These are phyloP conservation scores for Portunus trituberculatus DNA, from an alignment of 1,140 invertebrate species.

Conservation along the genomic window DNA sequence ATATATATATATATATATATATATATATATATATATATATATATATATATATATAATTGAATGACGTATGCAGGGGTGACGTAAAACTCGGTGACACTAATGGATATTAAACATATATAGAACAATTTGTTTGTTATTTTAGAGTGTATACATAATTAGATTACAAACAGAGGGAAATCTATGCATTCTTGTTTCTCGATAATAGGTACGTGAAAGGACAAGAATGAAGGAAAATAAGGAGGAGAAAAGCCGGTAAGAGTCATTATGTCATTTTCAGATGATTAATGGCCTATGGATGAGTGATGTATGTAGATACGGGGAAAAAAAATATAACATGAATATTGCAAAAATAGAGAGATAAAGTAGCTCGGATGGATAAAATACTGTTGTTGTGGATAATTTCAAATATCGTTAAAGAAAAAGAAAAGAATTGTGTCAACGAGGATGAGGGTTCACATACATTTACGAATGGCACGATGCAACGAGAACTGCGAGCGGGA, in stretches of 20 bases:
- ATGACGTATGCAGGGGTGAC: too few species aligned
- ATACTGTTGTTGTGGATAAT: neutral
- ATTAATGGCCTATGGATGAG: neutral
- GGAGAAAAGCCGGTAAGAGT: neutral
- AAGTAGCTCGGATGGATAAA: neutral
- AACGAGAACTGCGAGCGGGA: too few species aligned
- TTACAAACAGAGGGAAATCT: neutral
- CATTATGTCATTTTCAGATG: neutral
- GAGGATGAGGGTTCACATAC: too few species aligned
- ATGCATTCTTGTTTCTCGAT: neutral
- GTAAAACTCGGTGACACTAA: too few species aligned
- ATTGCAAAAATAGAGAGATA: neutral
- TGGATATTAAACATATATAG: too few species aligned
- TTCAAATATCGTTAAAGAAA: too few species aligned
- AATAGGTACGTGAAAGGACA: neutral
- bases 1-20: too few species aligned
- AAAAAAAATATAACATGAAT: neutral
- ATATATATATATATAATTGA: too few species aligned
- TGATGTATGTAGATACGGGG: neutral
- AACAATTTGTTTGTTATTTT: too few species aligned
- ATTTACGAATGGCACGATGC: too few species aligned
- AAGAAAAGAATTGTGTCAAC: too few species aligned
- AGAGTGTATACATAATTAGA: neutral
- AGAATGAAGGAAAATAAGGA: neutral
- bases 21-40: too few species aligned